Conservation (phyloP, 2,113 vertebrate genomes). For the Promerops cafer region DNA sequence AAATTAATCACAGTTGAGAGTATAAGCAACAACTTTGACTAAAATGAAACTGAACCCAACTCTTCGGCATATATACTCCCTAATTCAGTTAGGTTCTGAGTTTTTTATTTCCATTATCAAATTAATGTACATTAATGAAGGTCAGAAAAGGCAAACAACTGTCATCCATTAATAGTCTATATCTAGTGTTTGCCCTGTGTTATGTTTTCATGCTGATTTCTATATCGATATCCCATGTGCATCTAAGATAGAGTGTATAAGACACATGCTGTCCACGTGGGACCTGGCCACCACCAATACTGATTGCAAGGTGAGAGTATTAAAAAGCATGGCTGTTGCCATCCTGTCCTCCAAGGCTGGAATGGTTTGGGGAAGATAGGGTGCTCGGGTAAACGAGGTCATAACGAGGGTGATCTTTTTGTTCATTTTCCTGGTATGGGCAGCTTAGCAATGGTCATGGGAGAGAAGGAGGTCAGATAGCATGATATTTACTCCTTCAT, state of each 20-base stretch:
- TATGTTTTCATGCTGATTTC: background rate
- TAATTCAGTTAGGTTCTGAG: background rate
- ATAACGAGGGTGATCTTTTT: background rate
- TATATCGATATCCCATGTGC: fast-evolving
- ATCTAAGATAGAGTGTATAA: background rate
- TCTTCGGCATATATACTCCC: background rate
- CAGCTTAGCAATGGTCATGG: background rate
- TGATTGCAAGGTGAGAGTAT: fast-evolving
- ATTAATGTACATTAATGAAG: background rate
- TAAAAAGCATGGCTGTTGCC: background rate
- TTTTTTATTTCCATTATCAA: background rate
- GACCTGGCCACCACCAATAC: background rate
- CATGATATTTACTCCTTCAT: background rate
- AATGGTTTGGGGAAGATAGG: background rate
- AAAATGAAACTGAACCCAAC: background rate
- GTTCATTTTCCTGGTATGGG: background rate
- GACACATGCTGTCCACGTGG: background rate
- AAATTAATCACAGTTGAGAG: background rate
- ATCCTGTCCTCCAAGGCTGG: background rate
- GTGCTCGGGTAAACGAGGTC: fast-evolving
- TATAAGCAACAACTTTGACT: background rate
- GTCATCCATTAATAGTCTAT: background rate
- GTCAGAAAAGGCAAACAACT: background rate
- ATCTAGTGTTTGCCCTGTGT: background rate
- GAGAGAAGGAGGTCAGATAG: background rate